phyloP scores from a whole-genome alignment of 2,888 invertebrate species.

The Rotaria socialis region DNA sequence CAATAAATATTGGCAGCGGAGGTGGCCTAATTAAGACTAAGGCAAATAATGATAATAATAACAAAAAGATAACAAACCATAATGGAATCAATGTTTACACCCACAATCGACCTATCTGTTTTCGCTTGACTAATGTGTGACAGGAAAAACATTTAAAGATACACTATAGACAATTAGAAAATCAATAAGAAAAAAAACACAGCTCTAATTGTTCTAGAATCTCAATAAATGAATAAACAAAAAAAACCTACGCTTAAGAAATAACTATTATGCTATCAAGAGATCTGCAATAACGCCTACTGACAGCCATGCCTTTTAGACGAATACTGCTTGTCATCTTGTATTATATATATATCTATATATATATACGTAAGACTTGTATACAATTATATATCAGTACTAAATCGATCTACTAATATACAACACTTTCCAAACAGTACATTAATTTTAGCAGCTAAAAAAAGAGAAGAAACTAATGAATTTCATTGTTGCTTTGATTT shows the following conservation, averaged over 20 bases:
- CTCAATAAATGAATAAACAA: not conserved
- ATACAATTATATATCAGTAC: no score
- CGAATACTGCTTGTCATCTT: not conserved
- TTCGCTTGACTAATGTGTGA: conserved; percentile 11
- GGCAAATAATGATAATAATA: not conserved
- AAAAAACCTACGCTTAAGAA: not conserved
- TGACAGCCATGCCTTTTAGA: not conserved
- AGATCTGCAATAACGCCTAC: not conserved
- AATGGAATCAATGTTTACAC: not conserved
- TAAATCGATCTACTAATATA: not conserved
- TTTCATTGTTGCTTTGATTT: not conserved
- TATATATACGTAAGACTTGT: not conserved
- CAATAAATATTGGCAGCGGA: not conserved
- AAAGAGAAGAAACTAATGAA: not conserved
- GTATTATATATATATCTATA: not conserved
- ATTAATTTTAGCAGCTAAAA: not conserved
- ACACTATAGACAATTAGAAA: not conserved
- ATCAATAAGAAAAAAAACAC: not conserved
- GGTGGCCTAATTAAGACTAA: not conserved
- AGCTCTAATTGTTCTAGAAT: not conserved
- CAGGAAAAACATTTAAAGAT: not conserved
- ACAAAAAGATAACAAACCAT: not conserved
- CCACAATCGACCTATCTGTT: not conserved
- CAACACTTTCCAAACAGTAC: not conserved
- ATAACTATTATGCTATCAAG: not conserved